Evolutionary conservation across 2,797 vertebrate species (phyloP), one percentile per base, ranked within the genome.

Genomic region (Silurus aristotelis): DNA sequence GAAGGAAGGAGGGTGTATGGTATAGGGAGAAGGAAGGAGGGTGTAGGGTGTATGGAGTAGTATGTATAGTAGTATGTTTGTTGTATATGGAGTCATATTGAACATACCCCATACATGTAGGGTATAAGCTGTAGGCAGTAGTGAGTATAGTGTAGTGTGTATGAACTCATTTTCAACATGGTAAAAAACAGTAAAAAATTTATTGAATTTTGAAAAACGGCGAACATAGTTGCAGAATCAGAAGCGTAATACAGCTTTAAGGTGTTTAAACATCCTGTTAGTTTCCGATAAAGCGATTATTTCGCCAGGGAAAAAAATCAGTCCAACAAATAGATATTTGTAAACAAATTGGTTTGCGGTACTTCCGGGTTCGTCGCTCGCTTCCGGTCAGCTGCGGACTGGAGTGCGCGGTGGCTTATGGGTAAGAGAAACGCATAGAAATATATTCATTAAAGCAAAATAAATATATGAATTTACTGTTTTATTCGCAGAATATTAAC

Each of bases 391-490:
- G 61, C 43, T 25, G 61, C 20, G 3, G 43, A 12, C 22, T 82
- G 82, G 14, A 60, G 73, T 84, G 83, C 87, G 89, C 88, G 72
- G 83, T 84, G 88, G 86, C 64, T 90, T 80, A 86, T 90, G 89
- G 89, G 89, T 90, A 90, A 87, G 86, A 77, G 77, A 55, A 7
- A 55, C 55, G 3, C 25, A 25, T 66, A 6, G 0, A 63, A 27
- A 66, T 12, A n/a, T 27, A 27, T 61, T 60, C 1, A 61, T 61
- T 78, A n/a, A 72, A 72, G n/a, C 15, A 77, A 56, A 77, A 1
- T 20, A 77, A 58, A 38, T 58, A 20, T 31, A 10, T 19, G 2
- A 38, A 77, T 60, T 31, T 31, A 76, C 19, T 25, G 2, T 15
- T 38, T 38, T 38, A 38, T 38, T 38, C 38, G 3, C 38, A 0